Percentiles rank a stretch among this genome's conserved stretches.
These are phyloP conservation scores for Mirounga angustirostris DNA, from an alignment of 2,113 vertebrate genomes.

Conservation along the genomic window DNA sequence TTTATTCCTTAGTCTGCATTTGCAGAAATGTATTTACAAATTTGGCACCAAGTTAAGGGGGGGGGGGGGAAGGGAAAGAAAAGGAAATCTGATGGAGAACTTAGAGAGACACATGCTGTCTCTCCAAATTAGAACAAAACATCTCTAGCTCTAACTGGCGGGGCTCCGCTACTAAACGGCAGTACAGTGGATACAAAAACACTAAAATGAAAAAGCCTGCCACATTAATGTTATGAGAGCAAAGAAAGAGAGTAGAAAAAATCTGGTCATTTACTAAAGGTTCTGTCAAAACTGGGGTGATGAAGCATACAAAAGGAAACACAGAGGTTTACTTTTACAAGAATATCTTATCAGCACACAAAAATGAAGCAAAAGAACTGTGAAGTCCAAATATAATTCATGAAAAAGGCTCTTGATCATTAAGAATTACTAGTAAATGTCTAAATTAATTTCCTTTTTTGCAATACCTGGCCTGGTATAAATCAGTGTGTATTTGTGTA, in stretches of 20 bases:
- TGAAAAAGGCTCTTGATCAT: neutral
- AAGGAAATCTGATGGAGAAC: conserved; percentile 71
- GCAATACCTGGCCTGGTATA: neutral
- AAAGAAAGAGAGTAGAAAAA: neutral
- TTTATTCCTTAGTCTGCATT: conserved; percentile 68
- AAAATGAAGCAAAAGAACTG: neutral
- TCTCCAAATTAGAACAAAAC: conserved; percentile 67
- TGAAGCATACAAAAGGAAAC: neutral
- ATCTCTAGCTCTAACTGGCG: neutral
- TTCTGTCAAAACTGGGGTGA: accelerated
- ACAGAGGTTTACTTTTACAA: neutral
- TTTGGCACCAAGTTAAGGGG: neutral
- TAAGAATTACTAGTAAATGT: neutral
- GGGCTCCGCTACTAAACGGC: neutral
- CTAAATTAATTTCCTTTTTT: neutral
- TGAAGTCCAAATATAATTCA: neutral
- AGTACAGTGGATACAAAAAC: neutral
- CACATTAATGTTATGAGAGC: accelerated
- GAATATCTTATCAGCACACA: neutral
- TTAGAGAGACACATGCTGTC: conserved; percentile 30
- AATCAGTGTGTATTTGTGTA: neutral
- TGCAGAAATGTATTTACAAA: conserved; percentile 73
- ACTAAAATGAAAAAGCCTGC: neutral
- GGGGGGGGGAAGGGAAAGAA: neutral
- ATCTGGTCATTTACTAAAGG: neutral